These are phyloP conservation scores for Spisula subtruncata DNA, from an alignment of 2,888 invertebrate genomes.

Conservation along the genomic window DNA sequence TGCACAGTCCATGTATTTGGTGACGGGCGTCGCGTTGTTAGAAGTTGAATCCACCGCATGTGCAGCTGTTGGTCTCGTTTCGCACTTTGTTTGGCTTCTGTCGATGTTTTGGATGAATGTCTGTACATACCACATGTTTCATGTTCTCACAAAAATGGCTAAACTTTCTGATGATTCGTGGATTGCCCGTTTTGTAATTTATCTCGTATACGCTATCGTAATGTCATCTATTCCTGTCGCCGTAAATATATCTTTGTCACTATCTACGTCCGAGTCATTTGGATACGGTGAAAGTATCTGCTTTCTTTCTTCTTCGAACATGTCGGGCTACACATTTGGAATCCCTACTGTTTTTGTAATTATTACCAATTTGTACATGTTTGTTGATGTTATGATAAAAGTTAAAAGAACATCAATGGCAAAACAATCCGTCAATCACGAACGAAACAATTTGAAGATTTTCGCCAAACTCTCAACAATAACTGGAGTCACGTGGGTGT, in stretches of 20 bases:
- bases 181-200: conserved; percentile 2
- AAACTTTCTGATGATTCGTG: not conserved
- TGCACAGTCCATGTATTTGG: conserved; percentile 25
- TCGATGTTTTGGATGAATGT: conserved; percentile 45
- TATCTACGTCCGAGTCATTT: not conserved
- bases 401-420: conserved; percentile 29
- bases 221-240: conserved; percentile 39
- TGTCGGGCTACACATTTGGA: conserved; percentile 47
- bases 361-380: conserved; percentile 52
- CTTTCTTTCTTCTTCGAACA: conserved; percentile 50
- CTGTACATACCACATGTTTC: conserved; percentile 47
- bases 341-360: conserved; percentile 52
- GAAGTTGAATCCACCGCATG: conserved; percentile 9
- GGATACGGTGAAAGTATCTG: conserved; percentile 63
- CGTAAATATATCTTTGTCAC: conserved; percentile 28
- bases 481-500: conserved; percentile 61
- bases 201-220: conserved; percentile 30
- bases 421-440: conserved; percentile 37
- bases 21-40: not conserved
- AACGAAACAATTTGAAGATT: conserved; percentile 51
- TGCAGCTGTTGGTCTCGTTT: conserved; percentile 14
- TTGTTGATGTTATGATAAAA: conserved; percentile 38
- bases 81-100: conserved; percentile 32
- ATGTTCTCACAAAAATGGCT: not conserved
- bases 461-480: conserved; percentile 60